These are phyloP conservation scores for Drosophila austrosaltans DNA, from an alignment of 2,888 invertebrate genomes.

Conservation along the genomic window DNA sequence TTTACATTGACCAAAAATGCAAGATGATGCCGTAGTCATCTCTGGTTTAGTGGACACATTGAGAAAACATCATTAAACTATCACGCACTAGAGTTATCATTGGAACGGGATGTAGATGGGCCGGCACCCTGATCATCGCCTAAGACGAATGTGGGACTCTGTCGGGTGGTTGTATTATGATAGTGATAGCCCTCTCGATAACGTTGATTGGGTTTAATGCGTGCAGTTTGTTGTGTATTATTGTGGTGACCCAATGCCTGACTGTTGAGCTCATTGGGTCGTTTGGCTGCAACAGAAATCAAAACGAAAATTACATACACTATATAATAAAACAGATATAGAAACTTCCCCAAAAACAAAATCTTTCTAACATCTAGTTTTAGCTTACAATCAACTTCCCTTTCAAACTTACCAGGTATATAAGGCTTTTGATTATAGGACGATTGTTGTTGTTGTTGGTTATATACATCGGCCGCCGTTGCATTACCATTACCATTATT, in stretches of 20 bases:
- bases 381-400: too few relatives aligned
- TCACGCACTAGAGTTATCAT: slow-evolving; percentile 84
- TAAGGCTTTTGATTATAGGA: slow-evolving; percentile 84
- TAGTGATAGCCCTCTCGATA: slow-evolving; percentile 84
- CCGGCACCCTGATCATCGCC: slow-evolving; percentile 83
- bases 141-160: slow-evolving; percentile 84
- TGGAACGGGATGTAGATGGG: slow-evolving; percentile 84
- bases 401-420: slow-evolving; percentile 82
- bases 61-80: slow-evolving; percentile 76
- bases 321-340: too few relatives aligned
- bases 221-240: slow-evolving; percentile 80
- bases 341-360: too few relatives aligned
- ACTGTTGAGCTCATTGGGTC: slow-evolving; percentile 84
- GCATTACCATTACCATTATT: slow-evolving; percentile 77
- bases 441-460: slow-evolving; percentile 83
- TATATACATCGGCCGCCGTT: slow-evolving; percentile 80
- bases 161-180: slow-evolving; percentile 85
- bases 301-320: too few relatives aligned
- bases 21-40: slow-evolving; percentile 56
- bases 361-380: not conserved
- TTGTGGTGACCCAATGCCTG: slow-evolving; percentile 83
- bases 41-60: slow-evolving; percentile 78
- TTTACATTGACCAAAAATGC: slow-evolving; percentile 74
- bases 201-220: slow-evolving; percentile 83
- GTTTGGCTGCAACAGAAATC: slow-evolving; percentile 78